A percentile compares a stretch with the other conserved stretches of the same genome.
phyloP scores from a whole-genome alignment of 2,888 invertebrate genomes.

The Sarcophaga subvicina region DNA sequence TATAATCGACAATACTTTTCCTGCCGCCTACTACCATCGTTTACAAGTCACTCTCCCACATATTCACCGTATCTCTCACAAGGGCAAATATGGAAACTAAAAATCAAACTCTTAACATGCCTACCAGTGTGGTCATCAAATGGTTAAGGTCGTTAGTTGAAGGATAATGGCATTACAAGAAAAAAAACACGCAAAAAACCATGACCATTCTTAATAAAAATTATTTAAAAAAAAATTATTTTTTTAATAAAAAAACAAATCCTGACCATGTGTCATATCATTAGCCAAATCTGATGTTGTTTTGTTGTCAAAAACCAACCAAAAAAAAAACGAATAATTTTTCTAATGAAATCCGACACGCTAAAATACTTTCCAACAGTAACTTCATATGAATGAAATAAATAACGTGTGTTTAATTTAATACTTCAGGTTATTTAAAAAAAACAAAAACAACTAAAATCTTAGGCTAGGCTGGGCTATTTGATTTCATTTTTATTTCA shows the following conservation, averaged over 20 bases:
- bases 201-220: not conserved
- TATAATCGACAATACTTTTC: too few relatives aligned
- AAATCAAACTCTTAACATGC: too few relatives aligned
- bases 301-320: not conserved
- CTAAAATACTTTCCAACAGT: constrained; percentile 34
- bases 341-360: constrained; percentile 66
- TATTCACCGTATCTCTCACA: too few relatives aligned
- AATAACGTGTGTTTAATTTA: constrained; percentile 46
- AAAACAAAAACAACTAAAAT: not conserved
- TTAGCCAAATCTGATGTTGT: constrained; percentile 20
- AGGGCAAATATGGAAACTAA: too few relatives aligned
- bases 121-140: too few relatives aligned
- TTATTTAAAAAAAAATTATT: too few relatives aligned
- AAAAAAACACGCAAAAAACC: too few relatives aligned
- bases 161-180: too few relatives aligned
- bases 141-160: not conserved
- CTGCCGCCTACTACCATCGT: rapidly evolving
- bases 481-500: not conserved
- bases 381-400: constrained; percentile 5
- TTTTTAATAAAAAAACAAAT: not conserved
- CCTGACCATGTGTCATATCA: constrained; percentile 32
- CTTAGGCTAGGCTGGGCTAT: constrained; percentile 53
- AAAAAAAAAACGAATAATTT: not conserved
- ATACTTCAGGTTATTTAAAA: constrained; percentile 59
- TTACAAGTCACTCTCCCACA: too few relatives aligned